phyloP scores from a whole-genome alignment of 1,140 invertebrate genomes.

The Olivierus martensii region DNA sequence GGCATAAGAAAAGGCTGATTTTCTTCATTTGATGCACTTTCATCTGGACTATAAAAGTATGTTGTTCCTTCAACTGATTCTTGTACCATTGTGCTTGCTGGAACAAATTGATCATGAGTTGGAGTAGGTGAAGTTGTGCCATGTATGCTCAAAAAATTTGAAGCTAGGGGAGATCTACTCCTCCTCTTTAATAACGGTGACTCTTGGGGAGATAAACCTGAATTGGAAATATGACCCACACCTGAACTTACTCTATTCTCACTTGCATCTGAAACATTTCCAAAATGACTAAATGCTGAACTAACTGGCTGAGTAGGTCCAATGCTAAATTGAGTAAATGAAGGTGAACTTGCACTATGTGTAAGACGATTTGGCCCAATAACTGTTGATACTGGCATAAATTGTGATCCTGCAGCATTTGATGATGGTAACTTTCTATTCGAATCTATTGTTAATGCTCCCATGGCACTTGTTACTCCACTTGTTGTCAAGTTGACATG shows the following conservation, averaged over 20 bases:
- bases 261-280: too few species aligned
- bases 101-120: conserved; percentile 8
- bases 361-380: conserved; percentile 11
- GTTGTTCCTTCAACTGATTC: conserved; percentile 88
- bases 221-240: background rate
- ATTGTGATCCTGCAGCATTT: conserved; percentile 20
- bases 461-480: background rate
- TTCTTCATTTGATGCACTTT: conserved; percentile 12
- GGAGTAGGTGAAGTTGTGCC: conserved; percentile 7
- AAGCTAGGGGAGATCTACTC: conserved; percentile 13
- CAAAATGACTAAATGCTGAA: conserved; percentile 16
- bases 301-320: conserved; percentile 6
- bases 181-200: conserved; percentile 15
- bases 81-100: conserved; percentile 29
- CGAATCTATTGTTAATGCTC: conserved; percentile 1
- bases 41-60: conserved; percentile 56
- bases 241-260: too few species aligned
- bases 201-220: conserved; percentile 17
- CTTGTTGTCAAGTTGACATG: background rate
- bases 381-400: conserved; percentile 11
- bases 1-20: conserved; percentile 25
- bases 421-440: conserved; percentile 6
- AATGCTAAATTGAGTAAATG: conserved; percentile 15
- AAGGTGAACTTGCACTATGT: conserved; percentile 21
- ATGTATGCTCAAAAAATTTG: background rate